Base-by-base conservation (phyloP, 2,113 vertebrate species). In the Pollachius pollachius region DNA sequence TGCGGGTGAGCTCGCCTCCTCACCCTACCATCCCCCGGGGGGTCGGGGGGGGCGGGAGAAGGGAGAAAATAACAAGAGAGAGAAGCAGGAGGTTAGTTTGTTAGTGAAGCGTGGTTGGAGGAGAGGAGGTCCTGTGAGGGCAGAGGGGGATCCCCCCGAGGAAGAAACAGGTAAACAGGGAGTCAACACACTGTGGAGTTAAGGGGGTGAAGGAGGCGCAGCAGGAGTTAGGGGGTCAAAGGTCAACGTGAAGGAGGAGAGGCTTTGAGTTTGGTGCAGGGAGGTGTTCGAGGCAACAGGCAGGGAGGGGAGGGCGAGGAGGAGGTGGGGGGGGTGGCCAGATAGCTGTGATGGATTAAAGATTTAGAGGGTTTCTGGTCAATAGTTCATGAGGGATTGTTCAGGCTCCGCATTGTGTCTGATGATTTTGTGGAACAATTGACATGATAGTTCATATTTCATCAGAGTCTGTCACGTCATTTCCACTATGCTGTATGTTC, bases 1-100 rank as follows among this genome's bases (percentile, higher is more conserved):
- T 87, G 88, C 52, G 68, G 89, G 87, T 62, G 89, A 90, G 78
- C 86, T 84, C 85, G 89, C 75, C 73, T 92, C 92, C 81, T 93
- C 92, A 76, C 82, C 85, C 90, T 94, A 48, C 41, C 41, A 48
- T 11, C 41, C 41, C 41, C 41, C 41, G 41, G 41, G 41, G 41
- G 41, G 11, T 1, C 12, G 41, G 8, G 69, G 18, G 60, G 15
- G 64, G 73, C 64, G 57, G 61, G 52, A 30, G 68, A 37, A 23
- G 71, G 77, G 70, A 75, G 62, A 74, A 69, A 75, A 64, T 70
- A 61, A 73, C 62, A 70, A 69, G 67, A 63, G 61, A 56, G 58
- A 62, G 76, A 57, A 48, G 78, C 62, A 34, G 7, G 12, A 11
- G 8, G 68, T 80, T 65, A 80, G 69, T 73, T 54, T 62, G 71